phyloP scores from a whole-genome alignment of 2,888 invertebrate genomes.

The Caenorhabditis sp. region DNA sequence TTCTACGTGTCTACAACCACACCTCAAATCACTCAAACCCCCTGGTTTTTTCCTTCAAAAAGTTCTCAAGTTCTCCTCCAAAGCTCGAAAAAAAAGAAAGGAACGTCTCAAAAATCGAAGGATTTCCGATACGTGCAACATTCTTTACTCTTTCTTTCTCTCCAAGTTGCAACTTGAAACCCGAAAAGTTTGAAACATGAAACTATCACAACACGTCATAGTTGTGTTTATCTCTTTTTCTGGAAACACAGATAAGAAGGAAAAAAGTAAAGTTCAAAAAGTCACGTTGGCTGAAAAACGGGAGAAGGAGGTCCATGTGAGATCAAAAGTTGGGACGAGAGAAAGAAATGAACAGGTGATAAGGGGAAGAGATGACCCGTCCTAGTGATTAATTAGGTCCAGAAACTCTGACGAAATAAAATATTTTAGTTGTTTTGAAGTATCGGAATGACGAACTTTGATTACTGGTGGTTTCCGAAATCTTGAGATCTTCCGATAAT shows the following conservation, averaged over 20 bases:
- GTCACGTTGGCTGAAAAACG: slow-evolving; percentile 26
- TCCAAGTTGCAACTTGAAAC: slow-evolving; percentile 13
- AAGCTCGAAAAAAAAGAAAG: slow-evolving; percentile 8
- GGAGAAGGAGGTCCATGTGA: slow-evolving; percentile 7
- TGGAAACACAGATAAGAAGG: slow-evolving; percentile 24
- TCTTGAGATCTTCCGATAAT: no score
- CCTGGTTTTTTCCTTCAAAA: neutral
- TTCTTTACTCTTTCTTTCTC: neutral
- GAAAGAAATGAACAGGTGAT: slow-evolving; percentile 2
- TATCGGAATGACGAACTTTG: no score
- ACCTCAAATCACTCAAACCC: neutral
- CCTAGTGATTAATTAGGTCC: neutral
- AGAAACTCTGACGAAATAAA: neutral
- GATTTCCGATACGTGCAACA: slow-evolving; percentile 21
- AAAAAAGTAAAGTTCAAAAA: slow-evolving; percentile 28
- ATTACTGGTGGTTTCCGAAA: no score
- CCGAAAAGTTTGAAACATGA: slow-evolving; percentile 9
- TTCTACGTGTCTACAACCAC: neutral
- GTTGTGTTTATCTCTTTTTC: slow-evolving; percentile 8
- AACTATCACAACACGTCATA: slow-evolving; percentile 35
- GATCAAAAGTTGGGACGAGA: slow-evolving; percentile 26
- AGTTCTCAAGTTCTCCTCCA: neutral
- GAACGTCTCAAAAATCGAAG: slow-evolving; percentile 26
- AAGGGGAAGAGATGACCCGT: neutral
- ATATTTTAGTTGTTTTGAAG: no score